A percentile compares a stretch with the other conserved stretches of the same genome.
These are phyloP conservation scores for Tetrapedia diversipes DNA, from an alignment of 2,888 invertebrate genomes.

Conservation along the genomic window DNA sequence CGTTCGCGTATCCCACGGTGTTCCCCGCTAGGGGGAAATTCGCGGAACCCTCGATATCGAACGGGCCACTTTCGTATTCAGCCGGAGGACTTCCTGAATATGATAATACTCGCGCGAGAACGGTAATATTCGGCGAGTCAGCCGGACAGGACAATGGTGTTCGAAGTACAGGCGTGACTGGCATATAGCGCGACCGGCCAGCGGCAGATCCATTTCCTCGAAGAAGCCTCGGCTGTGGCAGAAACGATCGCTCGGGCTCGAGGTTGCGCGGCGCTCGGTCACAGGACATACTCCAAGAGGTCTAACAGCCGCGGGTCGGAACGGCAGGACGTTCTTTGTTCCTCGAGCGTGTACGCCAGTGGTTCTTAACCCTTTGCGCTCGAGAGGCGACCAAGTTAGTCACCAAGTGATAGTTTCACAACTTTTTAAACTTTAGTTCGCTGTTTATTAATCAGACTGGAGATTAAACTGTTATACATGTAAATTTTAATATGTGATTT, in stretches of 20 bases:
- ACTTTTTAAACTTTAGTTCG: no score
- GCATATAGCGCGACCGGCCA: constrained; percentile 48
- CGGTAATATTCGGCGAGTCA: constrained; percentile 70
- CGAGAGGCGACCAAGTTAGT: no score
- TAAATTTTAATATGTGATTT: no score
- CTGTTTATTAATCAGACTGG: no score
- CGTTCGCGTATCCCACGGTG: constrained; percentile 17
- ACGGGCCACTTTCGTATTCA: constrained; percentile 54
- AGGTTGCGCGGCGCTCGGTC: constrained; percentile 7
- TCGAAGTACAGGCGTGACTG: constrained; percentile 56
- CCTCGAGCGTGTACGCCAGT: background rate
- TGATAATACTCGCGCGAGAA: constrained; percentile 62
- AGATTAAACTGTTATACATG: no score
- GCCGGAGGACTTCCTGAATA: constrained; percentile 60
- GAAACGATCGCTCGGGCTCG: constrained; percentile 16
- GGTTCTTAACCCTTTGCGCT: no score
- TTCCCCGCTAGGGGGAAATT: constrained; percentile 21
- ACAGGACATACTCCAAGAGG: background rate
- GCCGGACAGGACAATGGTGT: constrained; percentile 56
- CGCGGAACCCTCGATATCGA: constrained; percentile 35
- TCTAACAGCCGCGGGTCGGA: background rate
- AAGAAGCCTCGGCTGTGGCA: constrained; percentile 41
- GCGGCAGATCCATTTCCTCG: constrained; percentile 57
- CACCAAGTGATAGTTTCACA: no score
- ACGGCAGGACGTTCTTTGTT: constrained; percentile 21